phyloP scores from a whole-genome alignment of 1,140 invertebrate genomes.

The Acromyrmex charruanus region DNA sequence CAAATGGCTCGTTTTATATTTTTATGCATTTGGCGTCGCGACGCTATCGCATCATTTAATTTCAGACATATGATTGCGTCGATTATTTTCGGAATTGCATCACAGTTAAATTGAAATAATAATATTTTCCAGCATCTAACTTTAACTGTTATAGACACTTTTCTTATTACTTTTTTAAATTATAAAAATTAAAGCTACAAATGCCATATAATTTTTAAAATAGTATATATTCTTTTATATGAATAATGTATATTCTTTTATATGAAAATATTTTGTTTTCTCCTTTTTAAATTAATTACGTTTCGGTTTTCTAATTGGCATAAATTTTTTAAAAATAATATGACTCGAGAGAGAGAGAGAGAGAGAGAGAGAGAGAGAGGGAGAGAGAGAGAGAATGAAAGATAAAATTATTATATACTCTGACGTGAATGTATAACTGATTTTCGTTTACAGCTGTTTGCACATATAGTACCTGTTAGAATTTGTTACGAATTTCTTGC shows the following conservation, averaged over 20 bases:
- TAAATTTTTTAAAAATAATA: neutral
- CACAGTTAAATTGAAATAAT: too few species aligned
- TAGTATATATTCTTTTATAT: slow-evolving; percentile 7
- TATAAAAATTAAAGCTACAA: neutral
- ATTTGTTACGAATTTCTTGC: slow-evolving; percentile 14
- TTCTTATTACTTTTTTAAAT: neutral
- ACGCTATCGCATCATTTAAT: too few species aligned
- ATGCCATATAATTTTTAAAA: neutral
- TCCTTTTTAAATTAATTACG: neutral
- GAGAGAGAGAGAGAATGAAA: neutral
- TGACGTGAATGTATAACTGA: neutral
- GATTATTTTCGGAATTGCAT: too few species aligned
- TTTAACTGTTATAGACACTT: too few species aligned
- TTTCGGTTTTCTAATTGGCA: neutral
- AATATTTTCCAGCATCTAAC: too few species aligned
- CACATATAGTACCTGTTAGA: neutral
- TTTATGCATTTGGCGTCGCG: too few species aligned
- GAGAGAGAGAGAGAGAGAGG: too few species aligned
- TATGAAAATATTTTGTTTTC: neutral
- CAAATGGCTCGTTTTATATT: too few species aligned
- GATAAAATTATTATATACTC: neutral
- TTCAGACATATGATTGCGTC: too few species aligned
- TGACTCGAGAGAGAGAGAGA: neutral
- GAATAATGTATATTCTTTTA: neutral
- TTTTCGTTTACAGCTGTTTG: neutral